A percentile compares a stretch with the other conserved stretches of the same genome.
Conservation (phyloP, 2,888 invertebrate species). For the Limnephilus marmoratus region DNA sequence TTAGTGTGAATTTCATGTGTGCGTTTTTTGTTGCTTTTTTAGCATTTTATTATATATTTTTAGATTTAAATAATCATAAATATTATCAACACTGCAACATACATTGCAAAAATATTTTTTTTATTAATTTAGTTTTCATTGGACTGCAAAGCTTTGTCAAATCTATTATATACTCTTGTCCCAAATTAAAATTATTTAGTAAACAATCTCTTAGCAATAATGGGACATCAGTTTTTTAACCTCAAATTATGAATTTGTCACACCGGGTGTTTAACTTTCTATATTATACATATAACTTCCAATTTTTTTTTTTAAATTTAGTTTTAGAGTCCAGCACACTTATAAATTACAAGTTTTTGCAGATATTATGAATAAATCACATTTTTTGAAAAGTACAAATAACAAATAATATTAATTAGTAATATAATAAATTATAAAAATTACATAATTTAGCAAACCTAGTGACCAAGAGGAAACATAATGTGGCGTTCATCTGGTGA, state of each 20-base stretch:
- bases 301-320: not conserved
- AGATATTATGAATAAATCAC: not conserved
- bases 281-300: not conserved
- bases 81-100: not conserved
- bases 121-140: too few species aligned
- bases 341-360: not conserved
- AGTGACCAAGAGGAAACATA: not conserved
- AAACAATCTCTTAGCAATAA: too few species aligned
- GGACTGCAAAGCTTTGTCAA: too few species aligned
- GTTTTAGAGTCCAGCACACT: not conserved
- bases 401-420: not conserved
- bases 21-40: not conserved
- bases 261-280: too few species aligned
- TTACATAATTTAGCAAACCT: not conserved
- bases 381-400: conserved; percentile 2
- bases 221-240: too few species aligned
- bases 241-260: too few species aligned
- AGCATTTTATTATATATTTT: not conserved
- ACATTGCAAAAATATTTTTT: not conserved
- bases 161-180: too few species aligned
- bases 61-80: not conserved
- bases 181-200: too few species aligned
- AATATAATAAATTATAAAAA: not conserved
- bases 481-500: not conserved
- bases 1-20: not conserved